phyloP scores from a whole-genome alignment of 2,113 vertebrate genomes.

The Burhinus oedicnemus region DNA sequence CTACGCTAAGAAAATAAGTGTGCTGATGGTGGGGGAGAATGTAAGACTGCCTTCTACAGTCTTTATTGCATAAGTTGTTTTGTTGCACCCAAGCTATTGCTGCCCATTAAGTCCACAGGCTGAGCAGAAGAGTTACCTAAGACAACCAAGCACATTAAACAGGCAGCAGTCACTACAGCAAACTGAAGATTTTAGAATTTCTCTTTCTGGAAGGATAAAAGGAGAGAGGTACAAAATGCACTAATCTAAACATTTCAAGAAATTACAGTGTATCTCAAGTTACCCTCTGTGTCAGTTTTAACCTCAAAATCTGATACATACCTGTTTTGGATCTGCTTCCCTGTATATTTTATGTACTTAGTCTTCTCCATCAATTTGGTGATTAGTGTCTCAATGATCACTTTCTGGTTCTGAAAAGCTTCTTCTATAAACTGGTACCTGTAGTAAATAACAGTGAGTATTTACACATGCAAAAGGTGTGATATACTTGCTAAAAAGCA shows the following conservation, averaged over 20 bases:
- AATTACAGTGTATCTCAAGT: neutral
- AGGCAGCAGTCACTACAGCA: neutral
- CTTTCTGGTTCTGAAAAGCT: conserved; percentile 95
- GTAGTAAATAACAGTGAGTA: conserved; percentile 18
- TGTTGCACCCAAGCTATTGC: neutral
- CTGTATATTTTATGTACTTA: conserved; percentile 91
- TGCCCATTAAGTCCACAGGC: neutral
- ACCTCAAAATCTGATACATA: conserved; percentile 49
- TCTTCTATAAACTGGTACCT: conserved; percentile 99
- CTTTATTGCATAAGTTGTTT: neutral
- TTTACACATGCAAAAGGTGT: neutral
- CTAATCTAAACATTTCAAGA: neutral
- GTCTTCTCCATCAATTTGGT: conserved; percentile 95
- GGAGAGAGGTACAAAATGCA: neutral
- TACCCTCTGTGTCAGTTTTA: neutral
- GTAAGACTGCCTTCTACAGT: neutral
- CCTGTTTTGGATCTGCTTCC: conserved; percentile 91
- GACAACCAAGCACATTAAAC: neutral
- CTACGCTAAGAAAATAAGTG: neutral
- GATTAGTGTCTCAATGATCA: conserved; percentile 93
- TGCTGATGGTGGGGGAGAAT: neutral
- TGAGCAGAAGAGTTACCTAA: neutral
- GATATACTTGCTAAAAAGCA: neutral
- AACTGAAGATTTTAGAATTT: neutral
- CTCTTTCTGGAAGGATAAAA: neutral